Evolutionary conservation across 2,797 vertebrate species (phyloP).

Genomic region (Amblyopsis hoosieri): DNA sequence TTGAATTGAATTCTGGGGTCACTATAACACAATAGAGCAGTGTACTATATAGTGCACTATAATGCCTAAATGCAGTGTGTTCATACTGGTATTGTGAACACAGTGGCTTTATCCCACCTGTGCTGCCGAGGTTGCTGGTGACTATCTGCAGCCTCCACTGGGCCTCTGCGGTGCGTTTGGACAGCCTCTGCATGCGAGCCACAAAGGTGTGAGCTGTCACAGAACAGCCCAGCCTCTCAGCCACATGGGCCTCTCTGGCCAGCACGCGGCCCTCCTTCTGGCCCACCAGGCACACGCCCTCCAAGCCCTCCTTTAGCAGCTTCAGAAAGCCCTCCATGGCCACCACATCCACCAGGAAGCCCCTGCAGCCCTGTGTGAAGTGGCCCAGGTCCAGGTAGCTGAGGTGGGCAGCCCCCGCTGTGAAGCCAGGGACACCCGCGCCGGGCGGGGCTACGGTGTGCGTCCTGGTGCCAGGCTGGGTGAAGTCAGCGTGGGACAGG

Average conservation of each 20-base stretch:
- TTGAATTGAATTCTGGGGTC: too few relatives aligned
- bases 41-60: too few relatives aligned
- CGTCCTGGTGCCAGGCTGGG: slow-evolving; percentile 53
- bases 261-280: slow-evolving; percentile 66
- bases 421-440: slow-evolving; percentile 31
- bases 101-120: slow-evolving; percentile 54
- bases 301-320: slow-evolving; percentile 86
- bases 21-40: too few relatives aligned
- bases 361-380: slow-evolving; percentile 76
- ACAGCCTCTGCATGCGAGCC: slow-evolving; percentile 82
- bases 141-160: slow-evolving; percentile 95
- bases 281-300: slow-evolving; percentile 82
- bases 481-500: slow-evolving; percentile 85
- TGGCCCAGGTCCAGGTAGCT: slow-evolving; percentile 82
- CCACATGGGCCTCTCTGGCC: slow-evolving; percentile 69
- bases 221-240: slow-evolving; percentile 80
- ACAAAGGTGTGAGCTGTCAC: slow-evolving; percentile 80
- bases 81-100: not conserved
- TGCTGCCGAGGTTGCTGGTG: slow-evolving; percentile 80
- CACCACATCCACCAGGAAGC: slow-evolving; percentile 85
- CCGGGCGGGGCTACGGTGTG: slow-evolving; percentile 29
- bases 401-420: slow-evolving; percentile 23
- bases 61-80: not conserved
- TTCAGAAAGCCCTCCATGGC: slow-evolving; percentile 87
- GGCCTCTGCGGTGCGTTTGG: slow-evolving; percentile 91